Percentiles rank a stretch among this genome's conserved stretches.
phyloP scores from a whole-genome alignment of 2,113 vertebrate species.

The Aspiorhynchus laticeps region DNA sequence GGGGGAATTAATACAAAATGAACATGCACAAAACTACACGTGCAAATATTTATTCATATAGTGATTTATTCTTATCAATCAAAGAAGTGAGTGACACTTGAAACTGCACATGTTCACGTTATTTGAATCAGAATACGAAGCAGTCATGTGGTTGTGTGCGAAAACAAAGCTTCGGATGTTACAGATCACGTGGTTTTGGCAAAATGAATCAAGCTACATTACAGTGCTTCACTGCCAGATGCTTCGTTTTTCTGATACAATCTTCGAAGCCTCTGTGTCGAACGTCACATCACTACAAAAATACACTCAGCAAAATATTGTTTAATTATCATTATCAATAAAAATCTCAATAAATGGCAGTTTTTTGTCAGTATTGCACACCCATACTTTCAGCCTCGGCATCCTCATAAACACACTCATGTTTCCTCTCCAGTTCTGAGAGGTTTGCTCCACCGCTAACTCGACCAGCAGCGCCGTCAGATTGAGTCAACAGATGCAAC shows the following conservation, averaged over 20 bases:
- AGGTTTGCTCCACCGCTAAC: constrained; percentile 26
- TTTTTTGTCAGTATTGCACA: background rate
- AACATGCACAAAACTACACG: too few species aligned
- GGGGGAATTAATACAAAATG: too few species aligned
- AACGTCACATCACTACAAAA: too few species aligned
- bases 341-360: too few species aligned
- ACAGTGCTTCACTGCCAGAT: background rate
- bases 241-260: background rate
- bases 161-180: background rate
- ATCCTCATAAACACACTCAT: background rate
- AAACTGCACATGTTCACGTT: too few species aligned
- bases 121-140: background rate
- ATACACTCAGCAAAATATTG: background rate
- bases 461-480: constrained; percentile 48
- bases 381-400: background rate
- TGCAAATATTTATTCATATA: too few species aligned
- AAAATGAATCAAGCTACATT: background rate
- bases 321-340: background rate
- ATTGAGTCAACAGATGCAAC: constrained; percentile 50
- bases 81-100: too few species aligned
- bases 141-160: background rate
- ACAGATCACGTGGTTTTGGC: background rate
- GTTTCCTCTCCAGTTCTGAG: constrained; percentile 15
- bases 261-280: too few species aligned
- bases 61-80: too few species aligned